Evolutionary conservation across 2,888 invertebrate genomes (phyloP).

Genomic region (Phalera bucephala): DNA sequence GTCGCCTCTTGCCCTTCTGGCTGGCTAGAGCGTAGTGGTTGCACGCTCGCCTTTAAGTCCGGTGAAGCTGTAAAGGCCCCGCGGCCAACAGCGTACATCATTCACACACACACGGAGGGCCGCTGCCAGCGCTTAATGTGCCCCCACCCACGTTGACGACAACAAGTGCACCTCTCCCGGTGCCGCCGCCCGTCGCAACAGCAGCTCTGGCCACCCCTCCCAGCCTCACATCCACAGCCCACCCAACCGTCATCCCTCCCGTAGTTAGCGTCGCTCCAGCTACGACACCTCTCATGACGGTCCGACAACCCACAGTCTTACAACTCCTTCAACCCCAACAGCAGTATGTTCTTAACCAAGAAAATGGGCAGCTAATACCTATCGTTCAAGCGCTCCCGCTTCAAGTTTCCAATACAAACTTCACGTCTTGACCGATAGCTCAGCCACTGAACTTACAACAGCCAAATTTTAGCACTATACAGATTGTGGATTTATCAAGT

Average conservation of each 20-base stretch:
- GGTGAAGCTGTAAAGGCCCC: too few species aligned
- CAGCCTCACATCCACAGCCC: slow-evolving; percentile 55
- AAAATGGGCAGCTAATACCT: slow-evolving; percentile 75
- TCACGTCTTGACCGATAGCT: slow-evolving; percentile 63
- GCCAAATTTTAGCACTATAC: slow-evolving; percentile 65
- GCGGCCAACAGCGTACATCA: too few species aligned
- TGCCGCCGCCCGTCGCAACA: slow-evolving; percentile 56
- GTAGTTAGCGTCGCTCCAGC: slow-evolving; percentile 70
- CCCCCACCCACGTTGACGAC: slow-evolving; percentile 67
- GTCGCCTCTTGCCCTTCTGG: too few species aligned
- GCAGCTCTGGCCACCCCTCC: slow-evolving; percentile 61
- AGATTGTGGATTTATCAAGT: slow-evolving; percentile 69
- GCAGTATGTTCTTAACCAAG: slow-evolving; percentile 75
- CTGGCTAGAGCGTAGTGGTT: too few species aligned
- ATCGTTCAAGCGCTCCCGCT: slow-evolving; percentile 75
- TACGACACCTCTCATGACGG: slow-evolving; percentile 70
- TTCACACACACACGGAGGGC: too few species aligned
- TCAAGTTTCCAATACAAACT: slow-evolving; percentile 71
- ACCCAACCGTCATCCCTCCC: slow-evolving; percentile 59
- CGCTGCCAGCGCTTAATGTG: slow-evolving; percentile 67
- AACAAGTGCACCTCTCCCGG: slow-evolving; percentile 57
- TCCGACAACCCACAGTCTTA: slow-evolving; percentile 70
- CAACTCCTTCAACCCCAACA: slow-evolving; percentile 69
- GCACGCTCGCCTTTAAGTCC: too few species aligned
- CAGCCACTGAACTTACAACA: slow-evolving; percentile 67